Conservation (phyloP, 2,888 invertebrate genomes). For the Drosophila suboccidentalis region DNA sequence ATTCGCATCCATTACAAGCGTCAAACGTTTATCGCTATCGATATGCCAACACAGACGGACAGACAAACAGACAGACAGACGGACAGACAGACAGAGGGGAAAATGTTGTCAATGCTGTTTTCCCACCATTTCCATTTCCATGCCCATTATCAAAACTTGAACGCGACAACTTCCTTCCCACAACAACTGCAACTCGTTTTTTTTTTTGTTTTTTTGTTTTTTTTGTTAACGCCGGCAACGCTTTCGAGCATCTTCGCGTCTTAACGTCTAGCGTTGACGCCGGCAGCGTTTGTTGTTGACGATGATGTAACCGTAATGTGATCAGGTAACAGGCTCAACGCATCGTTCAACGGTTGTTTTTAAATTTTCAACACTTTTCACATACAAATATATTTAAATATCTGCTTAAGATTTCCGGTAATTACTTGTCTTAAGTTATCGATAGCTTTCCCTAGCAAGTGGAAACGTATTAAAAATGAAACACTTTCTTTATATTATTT, state of each 20-base stretch:
- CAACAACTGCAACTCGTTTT: slow-evolving; percentile 58
- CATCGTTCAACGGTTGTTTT: slow-evolving; percentile 12
- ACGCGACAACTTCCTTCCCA: slow-evolving; percentile 57
- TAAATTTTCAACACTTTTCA: slow-evolving; percentile 43
- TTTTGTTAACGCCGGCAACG: slow-evolving; percentile 38
- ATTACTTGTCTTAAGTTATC: slow-evolving; percentile 18
- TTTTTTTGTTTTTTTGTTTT: background rate
- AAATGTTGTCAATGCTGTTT: slow-evolving; percentile 29
- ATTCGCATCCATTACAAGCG: slow-evolving; percentile 13
- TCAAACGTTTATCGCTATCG: slow-evolving; percentile 15
- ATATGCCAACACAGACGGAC: background rate
- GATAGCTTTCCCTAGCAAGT: background rate
- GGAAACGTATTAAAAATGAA: background rate
- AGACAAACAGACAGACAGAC: background rate
- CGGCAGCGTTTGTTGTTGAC: slow-evolving; percentile 4
- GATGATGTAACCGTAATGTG: slow-evolving; percentile 18
- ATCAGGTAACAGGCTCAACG: slow-evolving; percentile 51
- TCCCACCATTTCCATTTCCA: slow-evolving; percentile 38
- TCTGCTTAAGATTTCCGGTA: slow-evolving; percentile 41
- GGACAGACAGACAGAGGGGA: background rate
- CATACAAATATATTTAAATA: slow-evolving; percentile 31
- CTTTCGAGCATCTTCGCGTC: slow-evolving; percentile 68
- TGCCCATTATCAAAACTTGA: slow-evolving; percentile 64
- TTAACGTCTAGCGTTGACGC: slow-evolving; percentile 58
- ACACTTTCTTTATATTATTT: too few relatives aligned